Percentiles rank a stretch among this genome's conserved stretches.
phyloP scores from a whole-genome alignment of 1,140 invertebrate species.

The Dryas iulia region DNA sequence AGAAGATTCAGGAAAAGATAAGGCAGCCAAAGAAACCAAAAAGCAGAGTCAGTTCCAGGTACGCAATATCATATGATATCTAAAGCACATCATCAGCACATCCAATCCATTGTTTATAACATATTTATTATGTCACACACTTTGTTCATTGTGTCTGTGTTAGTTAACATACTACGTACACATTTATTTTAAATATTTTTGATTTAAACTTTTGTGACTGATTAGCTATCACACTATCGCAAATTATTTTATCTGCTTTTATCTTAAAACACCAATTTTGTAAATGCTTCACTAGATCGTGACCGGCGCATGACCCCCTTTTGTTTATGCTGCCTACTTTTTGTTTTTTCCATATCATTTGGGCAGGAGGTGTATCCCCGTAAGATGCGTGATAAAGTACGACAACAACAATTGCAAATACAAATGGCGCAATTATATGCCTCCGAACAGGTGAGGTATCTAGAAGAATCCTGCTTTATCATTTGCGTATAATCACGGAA shows the following conservation, averaged over 20 bases:
- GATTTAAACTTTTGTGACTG: slow-evolving; percentile 49
- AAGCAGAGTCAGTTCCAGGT: slow-evolving; percentile 85
- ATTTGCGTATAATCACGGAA: slow-evolving; percentile 52
- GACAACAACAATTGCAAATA: slow-evolving; percentile 80
- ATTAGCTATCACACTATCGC: slow-evolving; percentile 44
- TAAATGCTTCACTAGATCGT: slow-evolving; percentile 63
- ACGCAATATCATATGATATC: slow-evolving; percentile 35
- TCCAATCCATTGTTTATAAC: slow-evolving; percentile 60
- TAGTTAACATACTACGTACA: slow-evolving; percentile 58
- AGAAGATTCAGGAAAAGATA: slow-evolving; percentile 78
- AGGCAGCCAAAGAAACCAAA: slow-evolving; percentile 81
- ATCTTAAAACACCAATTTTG: slow-evolving; percentile 44
- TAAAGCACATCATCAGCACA: slow-evolving; percentile 61
- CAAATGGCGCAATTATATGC: slow-evolving; percentile 80
- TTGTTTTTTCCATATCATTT: slow-evolving; percentile 80
- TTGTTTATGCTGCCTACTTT: slow-evolving; percentile 78
- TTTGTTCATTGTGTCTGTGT: slow-evolving; percentile 55
- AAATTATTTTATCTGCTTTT: slow-evolving; percentile 49
- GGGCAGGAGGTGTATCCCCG: slow-evolving; percentile 85
- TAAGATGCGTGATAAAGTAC: slow-evolving; percentile 87
- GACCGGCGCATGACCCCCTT: slow-evolving; percentile 72
- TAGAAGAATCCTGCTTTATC: slow-evolving; percentile 68
- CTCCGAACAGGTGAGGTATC: slow-evolving; percentile 78
- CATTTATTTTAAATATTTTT: slow-evolving; percentile 46
- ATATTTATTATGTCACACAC: slow-evolving; percentile 41